Conservation (phyloP, 2,113 vertebrate genomes). For the Cyrtonyx montezumae region DNA sequence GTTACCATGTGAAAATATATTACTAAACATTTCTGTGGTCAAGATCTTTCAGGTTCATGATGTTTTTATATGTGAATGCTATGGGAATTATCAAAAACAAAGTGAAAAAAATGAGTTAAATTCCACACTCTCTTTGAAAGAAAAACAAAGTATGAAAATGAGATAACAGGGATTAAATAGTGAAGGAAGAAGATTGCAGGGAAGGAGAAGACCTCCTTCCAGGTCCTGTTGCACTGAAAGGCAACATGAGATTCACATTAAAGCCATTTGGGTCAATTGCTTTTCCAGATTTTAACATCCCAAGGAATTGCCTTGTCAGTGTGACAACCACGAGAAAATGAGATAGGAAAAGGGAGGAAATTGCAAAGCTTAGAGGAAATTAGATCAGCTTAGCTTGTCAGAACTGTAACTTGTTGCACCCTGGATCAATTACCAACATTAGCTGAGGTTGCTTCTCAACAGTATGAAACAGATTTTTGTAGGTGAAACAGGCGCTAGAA, state of each 20-base stretch:
- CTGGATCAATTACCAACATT: slow-evolving; percentile 55
- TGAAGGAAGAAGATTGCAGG: not conserved
- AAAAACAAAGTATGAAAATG: not conserved
- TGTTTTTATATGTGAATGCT: not conserved
- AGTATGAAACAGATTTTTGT: not conserved
- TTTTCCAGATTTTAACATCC: slow-evolving; percentile 59
- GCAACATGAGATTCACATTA: slow-evolving; percentile 30
- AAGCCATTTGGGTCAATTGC: slow-evolving; percentile 55
- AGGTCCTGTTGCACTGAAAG: not conserved
- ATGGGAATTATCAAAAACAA: not conserved
- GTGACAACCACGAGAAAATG: slow-evolving; percentile 53
- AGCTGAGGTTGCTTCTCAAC: slow-evolving; percentile 23
- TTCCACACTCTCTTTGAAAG: not conserved
- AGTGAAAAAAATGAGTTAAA: not conserved
- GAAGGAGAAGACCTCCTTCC: not conserved
- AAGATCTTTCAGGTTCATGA: not conserved
- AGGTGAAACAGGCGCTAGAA: slow-evolving; percentile 1
- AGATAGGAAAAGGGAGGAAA: slow-evolving; percentile 61
- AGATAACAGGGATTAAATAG: not conserved
- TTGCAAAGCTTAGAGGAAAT: slow-evolving; percentile 63
- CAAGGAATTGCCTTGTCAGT: slow-evolving; percentile 61
- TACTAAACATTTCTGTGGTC: not conserved
- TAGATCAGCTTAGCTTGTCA: slow-evolving; percentile 69
- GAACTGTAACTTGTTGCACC: slow-evolving; percentile 28
- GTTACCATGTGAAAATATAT: slow-evolving; percentile 12